Conservation (phyloP, 2,113 vertebrate species). For the Strix uralensis region DNA sequence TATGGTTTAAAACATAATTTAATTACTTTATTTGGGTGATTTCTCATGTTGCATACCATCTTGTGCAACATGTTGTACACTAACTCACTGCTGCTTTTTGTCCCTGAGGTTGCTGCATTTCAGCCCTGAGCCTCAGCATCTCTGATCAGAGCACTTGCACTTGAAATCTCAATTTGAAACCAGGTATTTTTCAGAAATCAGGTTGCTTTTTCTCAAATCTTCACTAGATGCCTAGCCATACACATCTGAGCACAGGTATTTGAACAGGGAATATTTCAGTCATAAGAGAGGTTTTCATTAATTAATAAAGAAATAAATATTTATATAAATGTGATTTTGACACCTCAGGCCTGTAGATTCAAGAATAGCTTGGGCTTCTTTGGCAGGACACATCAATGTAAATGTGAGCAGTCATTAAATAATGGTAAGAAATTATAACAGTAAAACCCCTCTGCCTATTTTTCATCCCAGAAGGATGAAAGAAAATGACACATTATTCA, state of each 20-base stretch:
- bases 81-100: background rate
- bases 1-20: background rate
- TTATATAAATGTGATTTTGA: background rate
- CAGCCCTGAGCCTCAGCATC: background rate
- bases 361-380: background rate
- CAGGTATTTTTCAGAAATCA: background rate
- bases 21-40: background rate
- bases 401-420: background rate
- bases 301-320: background rate
- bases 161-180: background rate
- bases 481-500: conserved; percentile 31
- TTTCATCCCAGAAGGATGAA: background rate
- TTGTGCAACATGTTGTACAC: background rate
- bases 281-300: background rate
- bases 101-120: background rate
- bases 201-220: background rate
- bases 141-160: accelerated
- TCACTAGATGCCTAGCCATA: background rate
- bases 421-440: background rate
- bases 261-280: background rate
- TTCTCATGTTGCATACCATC: background rate
- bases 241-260: background rate
- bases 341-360: background rate
- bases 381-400: background rate
- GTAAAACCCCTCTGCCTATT: background rate